Evolutionary conservation across 2,797 vertebrate species (phyloP).

Genomic region (Dipus sagitta): DNA sequence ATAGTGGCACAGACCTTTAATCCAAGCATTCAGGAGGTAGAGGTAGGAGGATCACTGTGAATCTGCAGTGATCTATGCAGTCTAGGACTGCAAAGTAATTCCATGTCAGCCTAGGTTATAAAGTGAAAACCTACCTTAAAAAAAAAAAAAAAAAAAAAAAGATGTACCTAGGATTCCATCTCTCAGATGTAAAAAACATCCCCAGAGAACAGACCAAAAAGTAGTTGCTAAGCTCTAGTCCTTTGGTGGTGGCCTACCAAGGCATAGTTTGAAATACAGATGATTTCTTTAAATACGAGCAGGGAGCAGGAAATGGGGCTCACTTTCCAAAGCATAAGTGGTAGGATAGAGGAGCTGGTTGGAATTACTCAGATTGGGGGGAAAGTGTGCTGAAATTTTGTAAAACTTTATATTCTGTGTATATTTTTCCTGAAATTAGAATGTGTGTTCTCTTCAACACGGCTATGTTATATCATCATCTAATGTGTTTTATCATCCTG

Average conservation of each 20-base stretch:
- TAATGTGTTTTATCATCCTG: constrained; percentile 1
- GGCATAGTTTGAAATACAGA: not conserved
- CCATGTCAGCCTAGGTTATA: no score
- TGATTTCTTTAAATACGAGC: constrained; percentile 8
- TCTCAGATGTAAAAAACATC: not conserved
- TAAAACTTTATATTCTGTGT: not conserved
- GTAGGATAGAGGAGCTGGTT: not conserved
- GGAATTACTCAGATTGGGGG: not conserved
- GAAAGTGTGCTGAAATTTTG: not conserved
- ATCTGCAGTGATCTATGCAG: no score
- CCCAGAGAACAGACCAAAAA: not conserved
- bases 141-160: no score
- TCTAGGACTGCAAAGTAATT: no score
- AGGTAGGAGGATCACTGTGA: no score
- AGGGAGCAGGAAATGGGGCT: not conserved
- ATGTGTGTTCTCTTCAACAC: not conserved
- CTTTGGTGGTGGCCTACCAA: not conserved
- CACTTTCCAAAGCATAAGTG: not conserved
- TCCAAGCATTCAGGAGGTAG: no score
- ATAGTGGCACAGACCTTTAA: no score
- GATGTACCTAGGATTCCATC: not conserved
- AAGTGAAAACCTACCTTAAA: no score
- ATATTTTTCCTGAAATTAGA: constrained; percentile 36
- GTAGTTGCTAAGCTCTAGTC: not conserved
- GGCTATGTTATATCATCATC: not conserved